Conservation (phyloP, 2,113 vertebrate species). For the Embiotoca jacksoni region DNA sequence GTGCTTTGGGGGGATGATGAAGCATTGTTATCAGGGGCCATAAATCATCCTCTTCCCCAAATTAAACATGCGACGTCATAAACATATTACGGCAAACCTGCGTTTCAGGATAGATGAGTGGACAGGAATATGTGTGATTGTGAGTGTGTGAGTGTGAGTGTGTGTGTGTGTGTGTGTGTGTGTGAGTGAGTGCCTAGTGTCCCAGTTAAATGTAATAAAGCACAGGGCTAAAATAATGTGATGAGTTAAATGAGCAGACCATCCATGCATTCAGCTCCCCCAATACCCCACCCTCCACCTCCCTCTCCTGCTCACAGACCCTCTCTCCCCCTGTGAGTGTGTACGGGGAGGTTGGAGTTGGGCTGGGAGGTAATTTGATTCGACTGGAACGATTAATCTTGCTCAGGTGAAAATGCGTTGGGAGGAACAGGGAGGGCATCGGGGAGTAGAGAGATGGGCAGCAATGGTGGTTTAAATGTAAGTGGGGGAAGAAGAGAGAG, state of each 20-base stretch:
- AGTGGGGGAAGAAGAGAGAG: constrained; percentile 37
- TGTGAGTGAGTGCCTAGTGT: constrained; percentile 72
- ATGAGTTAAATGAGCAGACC: constrained; percentile 83
- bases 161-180: constrained; percentile 49
- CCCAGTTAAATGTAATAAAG: constrained; percentile 83
- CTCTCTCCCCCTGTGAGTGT: constrained; percentile 30
- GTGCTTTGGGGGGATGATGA: constrained; percentile 68
- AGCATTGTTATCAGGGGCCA: constrained; percentile 59
- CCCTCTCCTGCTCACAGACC: constrained; percentile 22
- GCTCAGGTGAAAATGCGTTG: constrained; percentile 79
- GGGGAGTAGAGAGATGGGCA: constrained; percentile 63
- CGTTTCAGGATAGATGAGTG: constrained; percentile 38
- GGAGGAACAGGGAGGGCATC: constrained; percentile 65
- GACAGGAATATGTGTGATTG: constrained; percentile 24
- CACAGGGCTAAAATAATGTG: constrained; percentile 80
- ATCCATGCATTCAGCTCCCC: constrained; percentile 73
- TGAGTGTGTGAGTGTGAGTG: neutral
- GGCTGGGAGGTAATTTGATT: constrained; percentile 80
- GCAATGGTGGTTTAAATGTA: constrained; percentile 59
- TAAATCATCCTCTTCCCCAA: constrained; percentile 77
- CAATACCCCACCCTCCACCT: constrained; percentile 42
- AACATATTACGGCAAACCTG: constrained; percentile 61
- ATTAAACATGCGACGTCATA: constrained; percentile 73
- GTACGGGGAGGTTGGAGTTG: constrained; percentile 53
- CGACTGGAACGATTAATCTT: constrained; percentile 85